Evolutionary conservation across 1,140 invertebrate genomes (phyloP).

Genomic region (Acromyrmex heyeri): DNA sequence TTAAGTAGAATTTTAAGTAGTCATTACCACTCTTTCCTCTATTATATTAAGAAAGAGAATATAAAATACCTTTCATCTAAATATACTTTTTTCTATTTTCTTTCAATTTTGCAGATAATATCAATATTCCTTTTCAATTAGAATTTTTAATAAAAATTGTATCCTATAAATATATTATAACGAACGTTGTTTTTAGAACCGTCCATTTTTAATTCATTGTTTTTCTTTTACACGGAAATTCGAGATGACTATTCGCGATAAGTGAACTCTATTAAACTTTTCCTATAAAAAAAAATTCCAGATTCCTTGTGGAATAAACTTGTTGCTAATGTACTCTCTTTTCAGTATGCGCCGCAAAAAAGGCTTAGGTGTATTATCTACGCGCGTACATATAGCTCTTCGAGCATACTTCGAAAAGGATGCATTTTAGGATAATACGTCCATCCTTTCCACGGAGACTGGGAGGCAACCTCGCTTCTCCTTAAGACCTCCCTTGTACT

Average conservation of each 20-base stretch:
- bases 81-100: background rate
- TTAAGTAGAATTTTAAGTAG: too few relatives aligned
- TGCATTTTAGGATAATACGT: slow-evolving; percentile 58
- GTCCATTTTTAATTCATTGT: background rate
- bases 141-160: background rate
- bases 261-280: slow-evolving; percentile 61
- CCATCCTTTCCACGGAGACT: background rate
- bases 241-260: slow-evolving; percentile 37
- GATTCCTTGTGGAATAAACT: slow-evolving; percentile 35
- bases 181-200: background rate
- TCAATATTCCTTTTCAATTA: background rate
- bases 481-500: slow-evolving; percentile 48
- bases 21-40: background rate
- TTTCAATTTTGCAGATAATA: background rate
- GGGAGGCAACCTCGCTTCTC: background rate
- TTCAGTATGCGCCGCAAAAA: background rate
- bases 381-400: slow-evolving; percentile 4
- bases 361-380: slow-evolving; percentile 20
- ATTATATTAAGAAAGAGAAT: too few relatives aligned
- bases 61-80: background rate
- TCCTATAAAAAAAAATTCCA: slow-evolving; percentile 26
- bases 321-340: slow-evolving; percentile 38
- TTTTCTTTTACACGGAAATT: slow-evolving; percentile 2
- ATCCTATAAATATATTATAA: background rate
- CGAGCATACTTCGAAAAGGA: slow-evolving; percentile 41